Conservation (phyloP, 2,888 invertebrate genomes). For the Cephus runcator region DNA sequence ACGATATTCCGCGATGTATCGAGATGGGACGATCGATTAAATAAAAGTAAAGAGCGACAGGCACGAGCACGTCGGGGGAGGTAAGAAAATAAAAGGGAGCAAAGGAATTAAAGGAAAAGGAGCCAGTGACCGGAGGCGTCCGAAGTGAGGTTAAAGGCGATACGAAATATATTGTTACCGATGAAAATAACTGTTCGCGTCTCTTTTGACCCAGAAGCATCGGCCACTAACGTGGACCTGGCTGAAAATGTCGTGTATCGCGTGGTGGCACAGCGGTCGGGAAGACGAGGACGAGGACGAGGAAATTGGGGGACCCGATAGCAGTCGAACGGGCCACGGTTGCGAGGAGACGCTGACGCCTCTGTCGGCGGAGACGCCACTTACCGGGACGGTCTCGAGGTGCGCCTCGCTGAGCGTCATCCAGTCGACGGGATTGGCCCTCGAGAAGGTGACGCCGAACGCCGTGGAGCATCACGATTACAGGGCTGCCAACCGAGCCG, state of each 20-base stretch:
- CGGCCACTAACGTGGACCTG: constrained; percentile 70
- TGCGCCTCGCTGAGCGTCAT: constrained; percentile 88
- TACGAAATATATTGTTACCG: not conserved
- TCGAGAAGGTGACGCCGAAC: constrained; percentile 48
- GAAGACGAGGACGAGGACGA: constrained; percentile 84
- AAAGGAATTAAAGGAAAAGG: not conserved
- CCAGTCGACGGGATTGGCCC: constrained; percentile 49
- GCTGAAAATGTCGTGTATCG: constrained; percentile 82
- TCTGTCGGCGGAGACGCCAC: constrained; percentile 86
- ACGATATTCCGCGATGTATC: not conserved
- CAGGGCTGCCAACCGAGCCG: constrained; percentile 26
- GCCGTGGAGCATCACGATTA: constrained; percentile 67
- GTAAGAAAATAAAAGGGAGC: not conserved
- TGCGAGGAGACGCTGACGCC: constrained; percentile 75
- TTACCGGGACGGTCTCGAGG: constrained; percentile 87
- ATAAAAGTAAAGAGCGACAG: not conserved
- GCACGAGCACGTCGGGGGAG: not conserved
- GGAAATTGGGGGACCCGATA: constrained; percentile 75
- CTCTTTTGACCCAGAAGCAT: constrained; percentile 54
- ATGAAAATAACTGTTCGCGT: not conserved
- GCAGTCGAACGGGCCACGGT: constrained; percentile 70
- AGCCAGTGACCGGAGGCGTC: not conserved
- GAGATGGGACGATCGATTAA: not conserved
- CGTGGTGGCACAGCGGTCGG: constrained; percentile 91
- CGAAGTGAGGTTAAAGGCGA: not conserved